Conservation (phyloP, 1,140 invertebrate species). For the Drosophila kohkoa region DNA sequence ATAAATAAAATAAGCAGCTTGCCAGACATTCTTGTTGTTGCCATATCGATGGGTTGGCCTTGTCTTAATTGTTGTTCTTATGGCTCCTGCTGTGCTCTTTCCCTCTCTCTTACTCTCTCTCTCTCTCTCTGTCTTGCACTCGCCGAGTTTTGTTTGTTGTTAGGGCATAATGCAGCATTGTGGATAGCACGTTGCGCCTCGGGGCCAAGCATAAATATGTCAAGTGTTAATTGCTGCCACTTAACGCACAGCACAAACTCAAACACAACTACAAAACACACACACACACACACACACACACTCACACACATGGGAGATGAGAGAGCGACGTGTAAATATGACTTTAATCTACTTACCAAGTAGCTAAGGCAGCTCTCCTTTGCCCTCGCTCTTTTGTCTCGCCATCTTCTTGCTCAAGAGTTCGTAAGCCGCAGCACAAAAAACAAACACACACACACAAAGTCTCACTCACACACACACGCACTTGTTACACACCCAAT, state of each 20-base stretch:
- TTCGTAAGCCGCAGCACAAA: slow-evolving; percentile 60
- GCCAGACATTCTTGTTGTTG: slow-evolving; percentile 58
- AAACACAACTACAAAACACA: slow-evolving; percentile 61
- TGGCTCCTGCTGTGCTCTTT: not conserved
- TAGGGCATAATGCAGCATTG: slow-evolving; percentile 47
- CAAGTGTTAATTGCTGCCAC: slow-evolving; percentile 83
- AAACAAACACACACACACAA: slow-evolving; percentile 56
- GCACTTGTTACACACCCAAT: slow-evolving; percentile 82
- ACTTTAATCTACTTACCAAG: slow-evolving; percentile 79
- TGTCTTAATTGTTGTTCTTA: slow-evolving; percentile 51
- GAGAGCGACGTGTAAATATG: slow-evolving; percentile 70
- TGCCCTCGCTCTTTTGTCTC: slow-evolving; percentile 15
- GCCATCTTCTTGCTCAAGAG: slow-evolving; percentile 30
- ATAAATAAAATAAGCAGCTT: slow-evolving; percentile 80
- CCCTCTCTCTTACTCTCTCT: not conserved
- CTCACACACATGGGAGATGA: slow-evolving; percentile 8
- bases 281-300: slow-evolving; percentile 24
- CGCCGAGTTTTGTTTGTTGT: slow-evolving; percentile 5
- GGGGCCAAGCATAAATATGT: slow-evolving; percentile 78
- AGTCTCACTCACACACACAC: slow-evolving; percentile 37
- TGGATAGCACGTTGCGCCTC: slow-evolving; percentile 56
- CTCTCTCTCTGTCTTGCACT: not conserved
- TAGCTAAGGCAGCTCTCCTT: slow-evolving; percentile 44
- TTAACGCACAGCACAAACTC: slow-evolving; percentile 80
- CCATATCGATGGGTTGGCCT: slow-evolving; percentile 70